These are phyloP conservation scores for Drymonia ruficornis DNA, from an alignment of 2,888 invertebrate genomes.

Conservation along the genomic window DNA sequence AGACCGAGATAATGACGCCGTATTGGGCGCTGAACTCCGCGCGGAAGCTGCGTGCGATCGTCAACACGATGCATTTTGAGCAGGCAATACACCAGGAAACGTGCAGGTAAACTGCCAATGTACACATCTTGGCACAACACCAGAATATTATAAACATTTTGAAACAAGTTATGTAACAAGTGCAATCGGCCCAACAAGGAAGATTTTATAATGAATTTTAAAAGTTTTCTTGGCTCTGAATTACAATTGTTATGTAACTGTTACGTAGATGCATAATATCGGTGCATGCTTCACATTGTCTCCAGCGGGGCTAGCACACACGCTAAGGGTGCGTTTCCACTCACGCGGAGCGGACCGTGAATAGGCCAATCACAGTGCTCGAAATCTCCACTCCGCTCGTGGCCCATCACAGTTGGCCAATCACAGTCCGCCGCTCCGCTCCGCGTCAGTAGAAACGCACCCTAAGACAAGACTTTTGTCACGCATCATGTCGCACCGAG, in stretches of 20 bases:
- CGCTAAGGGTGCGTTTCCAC: too few relatives aligned
- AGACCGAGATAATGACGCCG: slow-evolving; percentile 96
- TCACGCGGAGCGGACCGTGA: too few relatives aligned
- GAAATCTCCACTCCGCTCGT: too few relatives aligned
- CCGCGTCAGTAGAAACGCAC: too few relatives aligned
- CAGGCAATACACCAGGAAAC: slow-evolving; percentile 98
- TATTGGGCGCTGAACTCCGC: slow-evolving; percentile 98
- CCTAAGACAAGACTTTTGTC: too few relatives aligned
- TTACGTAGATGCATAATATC: not conserved
- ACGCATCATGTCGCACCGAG: too few relatives aligned
- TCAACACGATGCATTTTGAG: slow-evolving; percentile 97
- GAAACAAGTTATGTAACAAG: slow-evolving; percentile 7
- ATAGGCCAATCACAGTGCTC: too few relatives aligned
- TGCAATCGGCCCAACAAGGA: not conserved
- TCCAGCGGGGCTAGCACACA: too few relatives aligned
- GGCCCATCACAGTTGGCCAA: too few relatives aligned
- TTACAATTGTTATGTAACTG: not conserved
- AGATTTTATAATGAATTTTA: not conserved
- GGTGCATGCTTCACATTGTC: too few relatives aligned
- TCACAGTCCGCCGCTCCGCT: too few relatives aligned
- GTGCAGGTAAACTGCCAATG: slow-evolving; percentile 87
- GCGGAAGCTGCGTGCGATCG: slow-evolving; percentile 95
- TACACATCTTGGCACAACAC: slow-evolving; percentile 6
- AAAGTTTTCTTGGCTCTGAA: not conserved
- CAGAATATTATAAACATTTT: slow-evolving; percentile 8